Percentiles rank a stretch among this genome's conserved stretches.
phyloP scores from a whole-genome alignment of 1,140 invertebrate species.

The Drosophila lacteicornis region DNA sequence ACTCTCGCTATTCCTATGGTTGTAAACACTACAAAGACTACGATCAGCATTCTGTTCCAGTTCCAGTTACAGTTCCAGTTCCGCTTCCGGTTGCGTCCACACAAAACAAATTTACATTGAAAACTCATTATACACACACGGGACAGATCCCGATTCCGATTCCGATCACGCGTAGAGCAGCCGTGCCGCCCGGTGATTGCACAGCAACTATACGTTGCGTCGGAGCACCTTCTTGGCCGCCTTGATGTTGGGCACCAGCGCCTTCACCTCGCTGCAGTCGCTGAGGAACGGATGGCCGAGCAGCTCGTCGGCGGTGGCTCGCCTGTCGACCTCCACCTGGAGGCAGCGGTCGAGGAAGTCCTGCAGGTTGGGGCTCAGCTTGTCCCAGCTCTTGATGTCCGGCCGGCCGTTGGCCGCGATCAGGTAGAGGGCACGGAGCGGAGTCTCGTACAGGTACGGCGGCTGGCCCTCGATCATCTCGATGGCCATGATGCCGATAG shows the following conservation, averaged over 20 bases:
- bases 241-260: slow-evolving; percentile 95
- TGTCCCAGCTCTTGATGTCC: slow-evolving; percentile 93
- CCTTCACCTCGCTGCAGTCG: slow-evolving; percentile 92
- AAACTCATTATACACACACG: slow-evolving; percentile 41
- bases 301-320: slow-evolving; percentile 93
- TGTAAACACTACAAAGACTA: slow-evolving; percentile 64
- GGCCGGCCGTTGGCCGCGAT: slow-evolving; percentile 98
- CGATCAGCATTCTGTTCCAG: slow-evolving; percentile 75
- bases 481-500: slow-evolving; percentile 96
- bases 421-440: slow-evolving; percentile 96
- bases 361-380: slow-evolving; percentile 90
- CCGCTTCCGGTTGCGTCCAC: slow-evolving; percentile 34
- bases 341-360: slow-evolving; percentile 96
- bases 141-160: slow-evolving; percentile 25
- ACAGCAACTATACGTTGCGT: slow-evolving; percentile 82
- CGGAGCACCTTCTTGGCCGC: slow-evolving; percentile 88
- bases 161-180: slow-evolving; percentile 69
- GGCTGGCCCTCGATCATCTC: slow-evolving; percentile 99
- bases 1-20: slow-evolving; percentile 39
- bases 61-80: slow-evolving; percentile 61
- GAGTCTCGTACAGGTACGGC: slow-evolving; percentile 97
- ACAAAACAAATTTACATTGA: slow-evolving; percentile 68
- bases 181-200: slow-evolving; percentile 70
- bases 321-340: slow-evolving; percentile 95
- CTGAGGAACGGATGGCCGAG: slow-evolving; percentile 95